These are phyloP conservation scores for Trematomus bernacchii DNA, from an alignment of 2,797 vertebrate species.

Conservation along the genomic window DNA sequence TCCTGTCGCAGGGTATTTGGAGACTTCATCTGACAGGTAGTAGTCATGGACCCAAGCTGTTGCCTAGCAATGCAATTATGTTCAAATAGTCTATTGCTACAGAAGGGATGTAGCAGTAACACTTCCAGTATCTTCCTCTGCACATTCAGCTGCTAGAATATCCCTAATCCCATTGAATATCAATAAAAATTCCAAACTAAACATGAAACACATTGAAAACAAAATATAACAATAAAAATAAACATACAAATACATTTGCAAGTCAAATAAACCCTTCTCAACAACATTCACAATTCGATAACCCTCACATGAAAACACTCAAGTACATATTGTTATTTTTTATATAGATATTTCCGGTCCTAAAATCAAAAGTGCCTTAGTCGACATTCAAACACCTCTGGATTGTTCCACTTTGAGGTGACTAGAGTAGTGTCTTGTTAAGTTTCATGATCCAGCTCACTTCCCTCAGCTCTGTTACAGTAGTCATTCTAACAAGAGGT, in stretches of 20 bases:
- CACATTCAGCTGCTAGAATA: constrained; percentile 27
- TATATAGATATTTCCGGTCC: neutral
- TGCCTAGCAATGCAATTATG: too few relatives aligned
- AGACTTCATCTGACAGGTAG: too few relatives aligned
- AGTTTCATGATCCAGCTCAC: neutral
- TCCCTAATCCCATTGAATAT: constrained; percentile 11
- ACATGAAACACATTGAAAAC: constrained; percentile 40
- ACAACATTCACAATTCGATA: constrained; percentile 63
- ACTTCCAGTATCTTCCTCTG: constrained; percentile 22
- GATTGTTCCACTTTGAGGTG: constrained; percentile 35
- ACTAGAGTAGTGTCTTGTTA: constrained; percentile 12
- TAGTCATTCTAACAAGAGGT: neutral
- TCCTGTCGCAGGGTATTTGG: too few relatives aligned
- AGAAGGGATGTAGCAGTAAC: constrained; percentile 8
- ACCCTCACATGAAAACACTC: constrained; percentile 19
- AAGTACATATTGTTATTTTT: constrained; percentile 13
- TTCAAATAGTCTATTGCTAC: neutral
- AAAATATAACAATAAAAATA: constrained; percentile 46
- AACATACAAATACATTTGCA: constrained; percentile 46
- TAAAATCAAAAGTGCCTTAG: constrained; percentile 63
- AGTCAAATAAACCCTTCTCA: constrained; percentile 55
- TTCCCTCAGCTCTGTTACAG: neutral
- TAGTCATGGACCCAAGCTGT: too few relatives aligned
- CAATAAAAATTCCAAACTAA: constrained; percentile 34
- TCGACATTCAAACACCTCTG: constrained; percentile 54